These are phyloP conservation scores for Sternotherus odoratus DNA, from an alignment of 2,797 vertebrate species.

Conservation along the genomic window DNA sequence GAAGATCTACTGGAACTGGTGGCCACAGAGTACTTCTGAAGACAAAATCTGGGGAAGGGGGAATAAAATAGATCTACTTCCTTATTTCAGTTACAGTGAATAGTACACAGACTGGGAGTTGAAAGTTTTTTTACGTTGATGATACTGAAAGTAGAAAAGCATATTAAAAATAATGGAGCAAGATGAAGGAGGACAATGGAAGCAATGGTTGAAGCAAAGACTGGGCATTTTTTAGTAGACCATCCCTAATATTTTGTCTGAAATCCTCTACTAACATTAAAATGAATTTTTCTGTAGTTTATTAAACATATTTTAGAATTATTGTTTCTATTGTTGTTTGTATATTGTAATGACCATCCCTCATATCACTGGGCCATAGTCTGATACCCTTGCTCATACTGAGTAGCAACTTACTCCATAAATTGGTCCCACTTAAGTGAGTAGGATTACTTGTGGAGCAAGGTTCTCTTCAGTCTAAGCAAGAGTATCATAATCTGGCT, in stretches of 20 bases:
- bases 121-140: not conserved
- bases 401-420: not conserved
- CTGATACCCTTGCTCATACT: not conserved
- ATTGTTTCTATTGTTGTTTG: not conserved
- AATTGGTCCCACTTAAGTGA: not conserved
- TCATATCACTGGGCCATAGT: not conserved
- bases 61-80: not conserved
- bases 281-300: not conserved
- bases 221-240: not conserved
- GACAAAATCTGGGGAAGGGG: not conserved
- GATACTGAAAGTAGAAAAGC: not conserved
- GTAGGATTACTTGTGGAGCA: not conserved
- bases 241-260: not conserved
- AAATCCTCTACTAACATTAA: not conserved
- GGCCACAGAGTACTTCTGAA: not conserved
- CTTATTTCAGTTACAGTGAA: not conserved
- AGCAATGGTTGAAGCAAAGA: not conserved
- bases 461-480: not conserved
- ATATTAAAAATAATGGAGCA: not conserved
- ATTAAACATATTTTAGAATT: not conserved
- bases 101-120: not conserved
- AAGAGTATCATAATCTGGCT: not conserved
- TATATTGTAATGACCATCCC: fast-evolving
- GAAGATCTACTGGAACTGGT: not conserved
- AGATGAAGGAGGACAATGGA: not conserved